Evolutionary conservation across 2,888 invertebrate species (phyloP), one percentile per base, ranked within the genome.

Genomic region (Teleogryllus oceanicus): DNA sequence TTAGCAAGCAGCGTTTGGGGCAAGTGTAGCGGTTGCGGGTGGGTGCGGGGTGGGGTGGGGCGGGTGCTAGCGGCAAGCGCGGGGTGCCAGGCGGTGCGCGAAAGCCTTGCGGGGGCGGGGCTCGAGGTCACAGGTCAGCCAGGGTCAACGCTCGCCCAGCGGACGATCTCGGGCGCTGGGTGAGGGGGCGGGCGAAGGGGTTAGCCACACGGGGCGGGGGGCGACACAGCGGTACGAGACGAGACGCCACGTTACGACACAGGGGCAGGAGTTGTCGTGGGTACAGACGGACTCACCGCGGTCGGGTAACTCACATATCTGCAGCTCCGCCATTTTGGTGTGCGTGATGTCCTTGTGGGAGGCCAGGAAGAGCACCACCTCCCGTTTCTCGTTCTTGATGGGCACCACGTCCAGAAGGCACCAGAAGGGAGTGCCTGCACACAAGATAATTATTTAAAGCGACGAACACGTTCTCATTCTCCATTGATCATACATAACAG

Each of bases 321-420:
- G 84, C 93, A 94, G 92, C 88, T 94, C 94, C 83, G 93, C 92
- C 93, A 94, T 94, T 89, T 96, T 96, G 84, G 94, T 94, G 88
- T 94, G 93, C 81, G 97, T 96, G 88, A 98, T 96, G 88, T 98
- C 97, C 89, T 98, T 98, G 90, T 97, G 97, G 37, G 97, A 97
- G 82, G 97, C 97, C 87, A 98, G 91, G 88, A 96, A 98, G 85
- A 98, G 90, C 50, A 98, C 98, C 86, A 98, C 97, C 89, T 97
- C 97, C 83, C 97, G 92, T 88, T 98, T 98, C 88, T 98, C 98
- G 91, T 98, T 98, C 90, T 98, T 98, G 89, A 98, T 98, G 86
- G 98, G 98, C 83, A 98, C 97, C 87, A 98, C 96, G 89, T 98
- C 98, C 88, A 98, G 91, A 84, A 98, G 91, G 89, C 97, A 98